Base-by-base conservation (phyloP, 2,888 invertebrate species). In the Noctua janthe region DNA sequence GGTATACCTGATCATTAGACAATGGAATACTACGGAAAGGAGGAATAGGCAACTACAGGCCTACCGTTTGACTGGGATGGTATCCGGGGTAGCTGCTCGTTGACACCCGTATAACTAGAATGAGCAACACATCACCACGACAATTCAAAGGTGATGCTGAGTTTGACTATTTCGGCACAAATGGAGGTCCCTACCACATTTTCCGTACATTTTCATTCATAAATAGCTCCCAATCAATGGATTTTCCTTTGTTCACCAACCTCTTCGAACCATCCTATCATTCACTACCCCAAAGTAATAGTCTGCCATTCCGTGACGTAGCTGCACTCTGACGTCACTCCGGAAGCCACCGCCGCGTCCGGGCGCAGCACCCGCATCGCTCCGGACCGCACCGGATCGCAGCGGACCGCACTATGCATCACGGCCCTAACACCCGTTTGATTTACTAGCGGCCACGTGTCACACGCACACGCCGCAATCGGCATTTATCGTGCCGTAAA, bases 401-500 rank as follows among this genome's bases (percentile, higher is more conserved):
- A 78, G 13, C 67, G 73, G 15, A 77, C 73, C 84, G 67, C 81
- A 75, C 81, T n/a, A 85, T 85, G 84, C 67, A 85, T 85, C 85
- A 86, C 84, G 71, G 35, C 87, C 70, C 87, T 86, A 86, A 86
- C 87, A 86, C 87, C 85, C 85, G 75, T 86, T 86, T 86, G 85
- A 86, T 86, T 86, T 86, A 86, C 87, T 84, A 81, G 76, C 76
- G 71, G 35, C 77, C 51, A 49, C 71, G 81, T 87, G 87, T 84
- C 86, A 86, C 86, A 87, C 86, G 87, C 84, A 87, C 84, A 74
- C 78, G 70, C 87, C 87, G 84, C 86, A 86, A 87, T 87, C 84
- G 86, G 87, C 86, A 84, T 86, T 86, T 87, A 84, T 86, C 84
- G 87, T 87, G 74, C 84, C 76, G 86, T 87, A 87, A 86, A 86